Base-by-base conservation (phyloP, 2,888 invertebrate species). In the Chrysolina americana region DNA sequence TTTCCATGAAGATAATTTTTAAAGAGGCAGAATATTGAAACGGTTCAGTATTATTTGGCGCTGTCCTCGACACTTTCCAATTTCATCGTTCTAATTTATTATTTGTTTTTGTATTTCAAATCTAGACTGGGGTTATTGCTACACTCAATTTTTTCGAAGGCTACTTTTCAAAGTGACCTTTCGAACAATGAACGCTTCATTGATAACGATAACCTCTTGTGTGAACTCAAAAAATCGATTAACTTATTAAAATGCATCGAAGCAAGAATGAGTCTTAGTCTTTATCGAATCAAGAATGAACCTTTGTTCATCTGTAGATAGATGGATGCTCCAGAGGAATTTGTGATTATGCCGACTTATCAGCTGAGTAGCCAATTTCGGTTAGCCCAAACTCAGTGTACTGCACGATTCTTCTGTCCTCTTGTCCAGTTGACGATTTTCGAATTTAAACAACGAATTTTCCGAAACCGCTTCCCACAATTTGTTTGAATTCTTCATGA, bases 141-240 rank as follows among this genome's bases (percentile, higher is more conserved):
- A 6, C 11, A 53, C 10, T 21, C 53, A n/a, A n/a, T 28, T n/a
- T 15, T n/a, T 59, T 28, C 15, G 36, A 59, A 36, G 11, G 6
- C 15, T 59, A 36, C 13, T 50, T 1, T 50, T 59, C 36, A 36
- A 59, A 28, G 36, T 59, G 59, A 59, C 59, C 59, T 59, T 5
- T n/a, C 6, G 36, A 59, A 28, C 59, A 59, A 59, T 59, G 28
- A 59, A 59, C 59, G 59, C 59, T 59, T 36, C 59, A 8, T 2
- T 9, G 36, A 59, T 36, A 59, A n/a, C 23, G 36, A 59, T 59
- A 59, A 59, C 59, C 59, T 59, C 10, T 59, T 11, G 28, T 59
- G 6, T 59, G 59, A 36, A 36, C 36, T 59, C 28, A 36, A 59
- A 23, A 36, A 36, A 59, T 59, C 36, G n/a, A 36, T 28, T 59